Evolutionary conservation across 2,888 invertebrate genomes (phyloP).

Genomic region (Spodoptera picta): DNA sequence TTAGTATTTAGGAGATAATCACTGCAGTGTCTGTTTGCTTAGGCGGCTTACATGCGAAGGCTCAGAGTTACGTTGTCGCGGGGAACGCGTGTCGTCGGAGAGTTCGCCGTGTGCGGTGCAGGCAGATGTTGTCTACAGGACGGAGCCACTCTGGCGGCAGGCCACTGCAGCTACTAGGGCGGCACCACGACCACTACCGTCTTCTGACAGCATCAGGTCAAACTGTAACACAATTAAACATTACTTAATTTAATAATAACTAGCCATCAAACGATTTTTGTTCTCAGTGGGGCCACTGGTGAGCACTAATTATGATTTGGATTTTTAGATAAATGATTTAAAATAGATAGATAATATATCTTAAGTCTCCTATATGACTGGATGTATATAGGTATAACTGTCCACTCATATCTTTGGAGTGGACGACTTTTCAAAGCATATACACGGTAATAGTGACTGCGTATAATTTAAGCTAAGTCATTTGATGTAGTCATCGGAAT

Average conservation of each 20-base stretch:
- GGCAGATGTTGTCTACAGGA: constrained; percentile 56
- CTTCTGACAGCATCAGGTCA: constrained; percentile 97
- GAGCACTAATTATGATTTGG: too few species aligned
- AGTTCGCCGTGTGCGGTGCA: constrained; percentile 53
- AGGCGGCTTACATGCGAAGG: constrained; percentile 55
- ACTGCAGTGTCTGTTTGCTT: constrained; percentile 43
- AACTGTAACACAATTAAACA: constrained; percentile 89
- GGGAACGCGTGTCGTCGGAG: constrained; percentile 47
- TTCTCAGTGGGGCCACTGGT: too few species aligned
- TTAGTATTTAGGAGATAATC: constrained; percentile 33
- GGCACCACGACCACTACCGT: constrained; percentile 98
- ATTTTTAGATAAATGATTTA: too few species aligned
- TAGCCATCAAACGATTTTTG: too few species aligned
- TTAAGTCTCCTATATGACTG: too few species aligned
- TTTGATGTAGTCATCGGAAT: too few species aligned
- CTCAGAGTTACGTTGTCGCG: constrained; percentile 48
- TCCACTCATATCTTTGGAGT: too few species aligned
- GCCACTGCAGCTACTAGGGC: constrained; percentile 98
- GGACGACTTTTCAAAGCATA: too few species aligned
- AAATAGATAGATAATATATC: too few species aligned
- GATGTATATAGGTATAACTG: too few species aligned
- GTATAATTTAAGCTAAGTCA: too few species aligned
- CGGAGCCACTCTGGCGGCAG: constrained; percentile 85
- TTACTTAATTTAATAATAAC: neutral
- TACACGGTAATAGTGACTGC: too few species aligned